Evolutionary conservation across 2,113 vertebrate genomes (phyloP), one percentile per base, ranked within the genome.

Genomic region (Zeus faber): DNA sequence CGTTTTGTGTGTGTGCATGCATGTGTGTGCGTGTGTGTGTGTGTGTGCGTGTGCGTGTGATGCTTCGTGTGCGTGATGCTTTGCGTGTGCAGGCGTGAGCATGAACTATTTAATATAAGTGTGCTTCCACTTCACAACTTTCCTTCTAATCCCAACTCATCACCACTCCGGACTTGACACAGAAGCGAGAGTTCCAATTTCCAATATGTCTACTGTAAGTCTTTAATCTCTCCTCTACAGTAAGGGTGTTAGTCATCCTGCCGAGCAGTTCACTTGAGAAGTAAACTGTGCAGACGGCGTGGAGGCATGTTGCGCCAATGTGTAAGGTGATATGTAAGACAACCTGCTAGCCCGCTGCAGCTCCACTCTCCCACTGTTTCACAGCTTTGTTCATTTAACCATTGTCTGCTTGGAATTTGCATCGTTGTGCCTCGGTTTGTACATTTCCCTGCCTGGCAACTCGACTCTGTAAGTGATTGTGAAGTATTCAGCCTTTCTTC

Each of bases 121-220:
- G 14, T 18, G 20, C 65, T 48, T 31, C 23, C 33, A 16, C 29
- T 60, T 3, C 48, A 22, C 17, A 33, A 52, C 33, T 64, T 56
- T 35, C 24, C 60, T 52, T 56, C 21, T 72, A 71, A 76, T 81
- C 67, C 77, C 58, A 31, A 54, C 48, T 61, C 52, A 61, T 76
- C 40, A 53, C 46, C 45, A 45, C 44, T 71, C 43, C 25, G 41
- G 14, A 13, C 9, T 9, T 44, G 41, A 51, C 20, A 23, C 23
- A 16, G 65, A 52, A 44, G n/a, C 14, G 49, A 17, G 27, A 37
- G 39, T 27, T 70, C 49, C 48, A 44, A 67, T 79, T 79, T 75
- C 26, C 50, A 75, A 70, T 52, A 44, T 50, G 20, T 67, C 41
- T 17, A 20, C 41, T 11, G 41, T 44, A n/a, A 21, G 50, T 46